phyloP scores from a whole-genome alignment of 1,140 invertebrate genomes.

The Varroa destructor region DNA sequence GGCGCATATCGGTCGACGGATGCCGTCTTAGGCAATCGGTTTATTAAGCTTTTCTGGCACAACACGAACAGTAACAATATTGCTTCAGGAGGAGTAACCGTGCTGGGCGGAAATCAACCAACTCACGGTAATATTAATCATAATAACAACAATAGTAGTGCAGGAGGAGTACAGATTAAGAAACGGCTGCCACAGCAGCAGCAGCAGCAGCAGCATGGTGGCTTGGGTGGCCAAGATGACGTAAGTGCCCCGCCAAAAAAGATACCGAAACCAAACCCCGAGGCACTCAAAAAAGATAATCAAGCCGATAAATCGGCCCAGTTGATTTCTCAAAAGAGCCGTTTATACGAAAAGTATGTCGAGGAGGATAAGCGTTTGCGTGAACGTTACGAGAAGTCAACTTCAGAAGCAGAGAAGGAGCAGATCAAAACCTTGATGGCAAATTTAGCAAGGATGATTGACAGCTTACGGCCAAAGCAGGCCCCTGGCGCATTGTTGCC shows the following conservation, averaged over 20 bases:
- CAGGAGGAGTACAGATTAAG: background rate
- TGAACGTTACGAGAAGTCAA: background rate
- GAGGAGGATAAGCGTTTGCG: conserved; percentile 13
- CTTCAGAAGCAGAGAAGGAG: conserved; percentile 5
- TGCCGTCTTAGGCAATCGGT: conserved; percentile 85
- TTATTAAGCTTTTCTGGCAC: conserved; percentile 53
- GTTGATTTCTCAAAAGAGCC: conserved; percentile 28
- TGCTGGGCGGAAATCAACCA: background rate
- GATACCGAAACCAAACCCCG: conserved; percentile 1
- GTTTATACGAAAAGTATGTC: conserved; percentile 23
- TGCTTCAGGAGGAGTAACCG: background rate
- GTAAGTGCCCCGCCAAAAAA: background rate
- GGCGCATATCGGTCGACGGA: conserved; percentile 84
- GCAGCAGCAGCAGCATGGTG: conserved; percentile 16
- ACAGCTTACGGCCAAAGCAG: conserved; percentile 14
- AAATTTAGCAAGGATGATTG: conserved; percentile 11
- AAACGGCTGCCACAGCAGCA: conserved; percentile 22
- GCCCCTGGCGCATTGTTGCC: background rate
- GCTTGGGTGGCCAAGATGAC: background rate
- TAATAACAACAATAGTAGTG: background rate
- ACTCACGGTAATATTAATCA: conserved; percentile 15
- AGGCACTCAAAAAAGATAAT: conserved; percentile 17
- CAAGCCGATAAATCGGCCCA: conserved; percentile 7
- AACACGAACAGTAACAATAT: conserved; percentile 42
- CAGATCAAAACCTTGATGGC: conserved; percentile 12